Base-by-base conservation (phyloP, 2,113 vertebrate species). In the Mugil cephalus region DNA sequence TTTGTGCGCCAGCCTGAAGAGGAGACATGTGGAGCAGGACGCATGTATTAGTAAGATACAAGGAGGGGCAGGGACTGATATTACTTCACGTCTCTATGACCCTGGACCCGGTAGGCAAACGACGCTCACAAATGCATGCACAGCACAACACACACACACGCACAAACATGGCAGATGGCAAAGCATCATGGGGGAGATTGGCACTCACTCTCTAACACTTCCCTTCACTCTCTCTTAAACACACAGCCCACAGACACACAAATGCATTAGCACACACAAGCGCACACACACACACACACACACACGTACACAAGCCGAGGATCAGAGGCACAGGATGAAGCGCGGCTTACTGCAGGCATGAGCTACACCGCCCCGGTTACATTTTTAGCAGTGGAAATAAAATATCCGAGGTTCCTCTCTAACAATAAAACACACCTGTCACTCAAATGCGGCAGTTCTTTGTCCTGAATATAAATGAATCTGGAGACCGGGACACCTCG, bases 141-240 rank as follows among this genome's bases (percentile, higher is more conserved):
- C 72, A 50, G 43, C 46, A 76, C 54, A 63, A 63, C 60, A 56
- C 5, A 66, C 40, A 55, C 12, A 52, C 46, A 51, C 43, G 72
- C 63, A 82, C 24, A 77, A 74, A 80, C 72, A 86, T 69, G 78
- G 71, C 91, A 92, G 90, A 92, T 92, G 90, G 91, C 83, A 84
- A 83, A 88, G 79, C 91, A 92, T 91, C 91, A 89, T 88, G 91
- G 91, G 91, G 89, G 85, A 87, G 87, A 89, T 89, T 90, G 89
- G 87, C 88, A 88, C 62, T 75, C 69, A 47, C 72, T 81, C 76
- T 65, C 82, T 72, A 77, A 83, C 86, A 82, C 86, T 82, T 89
- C 81, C 77, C 68, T 71, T 81, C 69, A 53, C 80, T 74, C 77
- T 77, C 78, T 88, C 60, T 77, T 78, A 83, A 84, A 85, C 83